Evolutionary conservation across 1,140 invertebrate genomes (phyloP).

Genomic region (Heliconius congener): DNA sequence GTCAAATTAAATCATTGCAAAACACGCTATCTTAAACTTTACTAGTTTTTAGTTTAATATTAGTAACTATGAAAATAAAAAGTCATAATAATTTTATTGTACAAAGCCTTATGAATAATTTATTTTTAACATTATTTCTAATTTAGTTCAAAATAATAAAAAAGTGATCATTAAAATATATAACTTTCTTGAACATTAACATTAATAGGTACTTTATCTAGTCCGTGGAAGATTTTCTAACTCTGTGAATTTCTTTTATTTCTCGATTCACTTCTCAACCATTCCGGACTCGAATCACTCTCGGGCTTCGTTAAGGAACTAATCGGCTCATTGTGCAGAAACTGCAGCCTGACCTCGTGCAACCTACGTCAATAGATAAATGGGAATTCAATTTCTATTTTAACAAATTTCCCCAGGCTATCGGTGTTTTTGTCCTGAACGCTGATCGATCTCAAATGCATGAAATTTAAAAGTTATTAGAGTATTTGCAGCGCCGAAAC

Average conservation of each 20-base stretch:
- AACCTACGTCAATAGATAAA: conserved; percentile 49
- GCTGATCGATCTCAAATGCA: conserved; percentile 38
- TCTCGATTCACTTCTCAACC: conserved; percentile 35
- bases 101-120: too few relatives aligned
- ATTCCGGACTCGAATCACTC: conserved; percentile 46
- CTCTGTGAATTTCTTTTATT: conserved; percentile 49
- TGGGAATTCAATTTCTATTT: conserved; percentile 53
- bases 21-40: too few relatives aligned
- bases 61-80: too few relatives aligned
- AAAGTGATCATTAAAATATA: neutral
- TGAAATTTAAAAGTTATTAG: conserved; percentile 50
- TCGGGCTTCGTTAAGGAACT: conserved; percentile 59
- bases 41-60: too few relatives aligned
- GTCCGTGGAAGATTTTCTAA: conserved; percentile 49
- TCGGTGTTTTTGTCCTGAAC: conserved; percentile 33
- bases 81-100: too few relatives aligned
- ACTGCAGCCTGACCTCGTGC: conserved; percentile 55
- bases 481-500: conserved; percentile 48
- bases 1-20: too few relatives aligned
- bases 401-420: conserved; percentile 35
- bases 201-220: conserved; percentile 39
- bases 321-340: conserved; percentile 62
- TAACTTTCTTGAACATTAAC: neutral
- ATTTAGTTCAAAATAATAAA: neutral
- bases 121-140: too few relatives aligned